Conservation (phyloP, 2,113 vertebrate genomes). For the Oncorhynchus tshawytscha region DNA sequence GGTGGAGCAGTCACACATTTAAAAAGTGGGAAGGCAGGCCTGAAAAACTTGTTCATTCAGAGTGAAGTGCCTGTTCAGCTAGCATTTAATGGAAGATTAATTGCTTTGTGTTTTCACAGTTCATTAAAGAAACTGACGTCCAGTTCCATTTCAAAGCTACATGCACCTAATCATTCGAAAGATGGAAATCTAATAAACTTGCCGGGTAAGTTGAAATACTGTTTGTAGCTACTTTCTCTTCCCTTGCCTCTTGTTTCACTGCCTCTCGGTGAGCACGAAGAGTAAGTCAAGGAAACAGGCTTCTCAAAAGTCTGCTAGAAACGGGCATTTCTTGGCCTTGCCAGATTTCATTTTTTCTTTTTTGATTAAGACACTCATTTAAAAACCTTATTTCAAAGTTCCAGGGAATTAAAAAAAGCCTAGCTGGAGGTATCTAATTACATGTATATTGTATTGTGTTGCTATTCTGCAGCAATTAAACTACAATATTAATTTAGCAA, state of each 20-base stretch:
- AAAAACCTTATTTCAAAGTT: constrained; percentile 24
- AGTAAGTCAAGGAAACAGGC: not conserved
- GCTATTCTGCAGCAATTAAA: constrained; percentile 31
- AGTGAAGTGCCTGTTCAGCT: constrained; percentile 24
- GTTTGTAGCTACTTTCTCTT: not conserved
- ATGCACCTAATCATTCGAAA: constrained; percentile 21
- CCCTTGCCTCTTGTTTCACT: not conserved
- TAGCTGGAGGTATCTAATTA: constrained; percentile 20
- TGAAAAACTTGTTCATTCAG: not conserved
- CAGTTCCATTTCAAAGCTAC: constrained; percentile 28
- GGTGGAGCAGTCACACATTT: no score
- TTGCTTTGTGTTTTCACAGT: constrained; percentile 25
- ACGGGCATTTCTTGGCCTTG: not conserved
- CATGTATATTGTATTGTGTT: constrained; percentile 12
- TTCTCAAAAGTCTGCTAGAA: not conserved
- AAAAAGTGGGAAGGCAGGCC: not conserved
- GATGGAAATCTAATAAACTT: not conserved
- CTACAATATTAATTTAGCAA: constrained; percentile 40
- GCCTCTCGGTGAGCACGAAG: not conserved
- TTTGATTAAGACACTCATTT: constrained; percentile 9
- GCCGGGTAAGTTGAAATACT: constrained; percentile 7
- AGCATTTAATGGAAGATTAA: constrained; percentile 37
- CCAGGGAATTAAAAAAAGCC: constrained; percentile 2
- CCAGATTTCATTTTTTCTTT: constrained; percentile 8
- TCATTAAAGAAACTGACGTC: constrained; percentile 50